Evolutionary conservation across 2,113 vertebrate species (phyloP).

Genomic region (Falcunculus frontatus): DNA sequence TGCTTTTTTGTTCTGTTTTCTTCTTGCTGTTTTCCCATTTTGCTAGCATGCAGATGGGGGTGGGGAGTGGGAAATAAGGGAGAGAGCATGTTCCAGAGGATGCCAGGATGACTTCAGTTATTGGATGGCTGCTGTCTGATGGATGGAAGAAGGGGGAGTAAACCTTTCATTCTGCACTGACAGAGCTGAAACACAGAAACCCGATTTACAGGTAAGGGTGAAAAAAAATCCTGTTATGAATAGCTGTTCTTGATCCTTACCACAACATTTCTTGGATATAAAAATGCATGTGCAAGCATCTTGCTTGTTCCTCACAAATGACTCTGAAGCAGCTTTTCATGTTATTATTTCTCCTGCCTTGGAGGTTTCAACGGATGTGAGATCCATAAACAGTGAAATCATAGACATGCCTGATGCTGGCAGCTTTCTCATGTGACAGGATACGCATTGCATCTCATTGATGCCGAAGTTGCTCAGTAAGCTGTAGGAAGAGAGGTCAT

Average conservation of each 20-base stretch:
- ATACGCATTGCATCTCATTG: constrained; percentile 70
- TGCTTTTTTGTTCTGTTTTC: constrained; percentile 21
- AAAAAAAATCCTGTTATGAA: neutral
- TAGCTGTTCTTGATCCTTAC: neutral
- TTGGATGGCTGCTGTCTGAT: constrained; percentile 71
- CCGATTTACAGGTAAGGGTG: constrained; percentile 70
- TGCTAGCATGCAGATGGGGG: constrained; percentile 60
- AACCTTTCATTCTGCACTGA: constrained; percentile 66
- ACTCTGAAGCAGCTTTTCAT: constrained; percentile 29
- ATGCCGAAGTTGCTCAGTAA: constrained; percentile 75
- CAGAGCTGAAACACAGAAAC: constrained; percentile 68
- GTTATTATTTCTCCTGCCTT: constrained; percentile 55
- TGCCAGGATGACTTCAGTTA: constrained; percentile 74
- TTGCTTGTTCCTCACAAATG: constrained; percentile 30
- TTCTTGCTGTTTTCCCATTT: constrained; percentile 35
- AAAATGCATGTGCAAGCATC: constrained; percentile 23
- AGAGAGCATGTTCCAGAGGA: constrained; percentile 66
- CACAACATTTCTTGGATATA: neutral
- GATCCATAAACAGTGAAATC: constrained; percentile 79
- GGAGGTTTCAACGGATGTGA: constrained; percentile 69
- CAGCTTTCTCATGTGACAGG: constrained; percentile 79
- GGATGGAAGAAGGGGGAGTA: constrained; percentile 64
- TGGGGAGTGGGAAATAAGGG: constrained; percentile 57
- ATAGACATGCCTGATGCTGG: constrained; percentile 69
- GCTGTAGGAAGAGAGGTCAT: constrained; percentile 79